phyloP scores from a whole-genome alignment of 2,113 vertebrate species.

The Camelus dromedarius region DNA sequence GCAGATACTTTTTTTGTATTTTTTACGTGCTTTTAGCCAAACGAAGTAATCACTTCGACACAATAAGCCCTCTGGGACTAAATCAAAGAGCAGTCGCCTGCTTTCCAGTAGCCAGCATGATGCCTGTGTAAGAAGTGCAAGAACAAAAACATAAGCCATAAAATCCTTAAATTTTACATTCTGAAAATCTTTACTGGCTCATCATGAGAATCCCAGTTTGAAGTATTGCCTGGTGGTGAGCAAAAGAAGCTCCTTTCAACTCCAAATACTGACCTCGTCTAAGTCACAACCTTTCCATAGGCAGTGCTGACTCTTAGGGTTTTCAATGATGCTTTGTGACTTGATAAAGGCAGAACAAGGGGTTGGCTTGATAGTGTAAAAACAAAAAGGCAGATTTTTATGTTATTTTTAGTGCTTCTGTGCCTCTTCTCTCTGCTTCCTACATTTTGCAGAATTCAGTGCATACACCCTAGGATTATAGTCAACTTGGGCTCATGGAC shows the following conservation, averaged over 20 bases:
- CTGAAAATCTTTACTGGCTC: background rate
- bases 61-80: background rate
- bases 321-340: background rate
- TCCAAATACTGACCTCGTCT: background rate
- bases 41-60: background rate
- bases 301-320: background rate
- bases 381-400: background rate
- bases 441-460: background rate
- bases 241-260: background rate
- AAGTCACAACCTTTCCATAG: background rate
- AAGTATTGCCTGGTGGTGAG: background rate
- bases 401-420: background rate
- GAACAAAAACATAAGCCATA: background rate
- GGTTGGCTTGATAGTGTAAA: background rate
- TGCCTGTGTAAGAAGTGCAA: background rate
- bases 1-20: background rate
- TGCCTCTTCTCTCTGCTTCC: background rate
- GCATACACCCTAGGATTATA: background rate
- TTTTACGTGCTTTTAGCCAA: conserved; percentile 1
- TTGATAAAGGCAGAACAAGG: conserved; percentile 11
- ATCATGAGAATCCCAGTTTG: background rate
- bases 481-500: background rate
- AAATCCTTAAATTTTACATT: background rate
- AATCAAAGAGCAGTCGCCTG: background rate
- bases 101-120: background rate